Base-by-base conservation (phyloP, 2,113 vertebrate species). In the Proteles cristata region DNA sequence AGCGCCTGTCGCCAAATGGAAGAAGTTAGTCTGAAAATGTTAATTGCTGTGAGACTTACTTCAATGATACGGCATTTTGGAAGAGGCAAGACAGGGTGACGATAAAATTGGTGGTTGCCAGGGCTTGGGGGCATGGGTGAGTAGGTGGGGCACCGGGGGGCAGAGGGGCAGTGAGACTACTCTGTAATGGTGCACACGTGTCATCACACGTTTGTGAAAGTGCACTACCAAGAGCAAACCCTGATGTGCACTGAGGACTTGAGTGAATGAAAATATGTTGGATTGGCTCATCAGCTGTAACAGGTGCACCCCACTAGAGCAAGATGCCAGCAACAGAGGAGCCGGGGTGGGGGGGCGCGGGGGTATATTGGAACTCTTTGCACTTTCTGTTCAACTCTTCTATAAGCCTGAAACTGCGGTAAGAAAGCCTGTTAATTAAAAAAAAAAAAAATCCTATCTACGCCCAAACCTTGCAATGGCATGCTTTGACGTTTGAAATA, bases 211-310 rank as follows among this genome's bases (percentile, higher is more conserved):
- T 5, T 19, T 35, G 35, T 35, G 19, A 21, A 14, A 19, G 35
- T 3, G 4, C 0, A 4, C 16, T 50, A 33, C 39, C 39, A 1
- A 39, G 16, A 76, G 19, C 1, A 25, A 66, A 25, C 25, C 48
- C 17, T 21, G 0, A 0, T 14, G 65, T n/a, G 4, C 33, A 9
- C 28, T 11, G 1, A 0, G 31, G 50, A 0, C 63, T 48, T 12
- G 8, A 0, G 48, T 35, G 35, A 8, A 2, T 6, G 11, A 1
- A 1, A 25, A 19, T 0, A 3, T 1, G 0, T 48, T 50, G 0
- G 10, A 12, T 9, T 10, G 25, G 8, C 35, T 43, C 45, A 28
- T 35, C 48, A n/a, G 1, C 2, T 21, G 15, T 53, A 61, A 71
- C 39, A 25, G 17, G 16, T 0, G 35, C 0, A 7, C 43, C 43